Base-by-base conservation (phyloP, 2,797 vertebrate species). In the Steatocranus sp. region DNA sequence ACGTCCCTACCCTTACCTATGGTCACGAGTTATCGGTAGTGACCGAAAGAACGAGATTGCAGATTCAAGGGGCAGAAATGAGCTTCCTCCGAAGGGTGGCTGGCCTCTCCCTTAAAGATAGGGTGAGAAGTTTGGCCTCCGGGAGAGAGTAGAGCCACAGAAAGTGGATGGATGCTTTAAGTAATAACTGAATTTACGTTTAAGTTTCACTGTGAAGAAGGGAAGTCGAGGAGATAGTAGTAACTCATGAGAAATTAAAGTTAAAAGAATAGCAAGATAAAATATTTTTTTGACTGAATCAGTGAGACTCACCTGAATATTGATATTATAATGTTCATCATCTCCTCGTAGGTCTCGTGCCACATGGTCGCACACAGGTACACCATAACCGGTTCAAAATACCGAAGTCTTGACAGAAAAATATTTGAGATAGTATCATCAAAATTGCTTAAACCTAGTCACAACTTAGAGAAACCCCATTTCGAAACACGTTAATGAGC, bases 351-450 rank as follows among this genome's bases (percentile, higher is more conserved):
- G 38, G 86, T 95, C 87, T 96, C 95, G 2, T 96, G 95, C 95
- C 95, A 96, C 95, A 95, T 95, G 12, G 95, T 96, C 4, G 93
- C 93, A 87, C 94, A 95, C 1, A 92, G 77, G 34, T 79, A 91
- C 12, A 92, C 6, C 18, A 23, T 89, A 14, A 54, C 56, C 1
- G 58, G 27, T 5, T 81, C 80, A 0, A 34, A 8, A 3, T 11
- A 5, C 6, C 1, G 80, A 3, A 23, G 79, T 17, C 79, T 87
- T 27, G 30, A 30, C 30, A 43, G 5, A 8, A 74, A 2, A 36
- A 43, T 3, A 66, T 38, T 17, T 11, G 4, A 49, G 48, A n/a
- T 18, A 49, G 8, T 5, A 9, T n/a, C 4, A 49, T n/a, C 9
- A 9, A 30, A 54, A 54, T 48, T 56, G 7, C 14, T 7, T 30